Percentiles rank a stretch among this genome's conserved stretches.
Evolutionary conservation across 2,797 vertebrate species (phyloP).

Genomic region (Nothura maculosa): DNA sequence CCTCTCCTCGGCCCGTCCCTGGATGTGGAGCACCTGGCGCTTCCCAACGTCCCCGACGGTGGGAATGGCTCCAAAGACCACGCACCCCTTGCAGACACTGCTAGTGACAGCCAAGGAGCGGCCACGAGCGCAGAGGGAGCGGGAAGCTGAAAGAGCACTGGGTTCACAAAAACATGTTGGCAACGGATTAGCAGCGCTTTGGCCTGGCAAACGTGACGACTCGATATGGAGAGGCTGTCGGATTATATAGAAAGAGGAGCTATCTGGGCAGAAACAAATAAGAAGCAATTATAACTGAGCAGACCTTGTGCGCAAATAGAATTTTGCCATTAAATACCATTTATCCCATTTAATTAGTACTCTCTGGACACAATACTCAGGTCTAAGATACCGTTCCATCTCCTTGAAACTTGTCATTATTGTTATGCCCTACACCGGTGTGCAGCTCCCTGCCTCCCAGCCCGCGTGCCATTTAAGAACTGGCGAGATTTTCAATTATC

Average conservation of each 20-base stretch:
- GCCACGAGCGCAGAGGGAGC: neutral
- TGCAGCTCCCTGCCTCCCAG: conserved; percentile 49
- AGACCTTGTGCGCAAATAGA: conserved; percentile 76
- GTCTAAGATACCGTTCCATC: conserved; percentile 76
- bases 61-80: neutral
- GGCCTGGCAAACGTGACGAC: conserved; percentile 31
- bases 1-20: no score
- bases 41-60: no score
- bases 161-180: conserved; percentile 3
- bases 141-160: neutral
- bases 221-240: conserved; percentile 63
- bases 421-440: conserved; percentile 75
- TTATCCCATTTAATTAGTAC: conserved; percentile 86
- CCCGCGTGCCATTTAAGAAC: conserved; percentile 74
- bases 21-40: no score
- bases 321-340: conserved; percentile 84
- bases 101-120: neutral
- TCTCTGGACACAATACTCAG: conserved; percentile 82
- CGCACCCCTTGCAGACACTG: rapidly evolving
- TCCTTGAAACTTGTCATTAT: conserved; percentile 83
- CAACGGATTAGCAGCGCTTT: conserved; percentile 27
- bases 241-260: conserved; percentile 59
- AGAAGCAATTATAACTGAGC: conserved; percentile 82
- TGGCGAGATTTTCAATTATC: conserved; percentile 85
- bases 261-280: conserved; percentile 76